Evolutionary conservation across 2,113 vertebrate species (phyloP).

Genomic region (Daboia siamensis): DNA sequence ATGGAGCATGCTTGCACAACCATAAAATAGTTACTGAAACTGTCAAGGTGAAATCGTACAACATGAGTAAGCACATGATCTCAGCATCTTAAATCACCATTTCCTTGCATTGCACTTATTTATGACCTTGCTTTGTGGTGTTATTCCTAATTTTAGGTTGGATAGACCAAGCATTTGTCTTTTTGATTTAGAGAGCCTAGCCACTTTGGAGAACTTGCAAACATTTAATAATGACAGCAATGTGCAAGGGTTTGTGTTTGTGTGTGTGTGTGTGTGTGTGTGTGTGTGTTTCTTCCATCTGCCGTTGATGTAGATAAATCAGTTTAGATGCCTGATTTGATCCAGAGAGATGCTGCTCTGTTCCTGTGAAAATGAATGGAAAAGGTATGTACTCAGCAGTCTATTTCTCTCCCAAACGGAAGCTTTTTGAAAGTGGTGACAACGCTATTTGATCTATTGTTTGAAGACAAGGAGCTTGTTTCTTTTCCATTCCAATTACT

Average conservation of each 20-base stretch:
- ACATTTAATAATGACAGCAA: slow-evolving; percentile 28
- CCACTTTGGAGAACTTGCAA: slow-evolving; percentile 31
- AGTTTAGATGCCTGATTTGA: slow-evolving; percentile 13
- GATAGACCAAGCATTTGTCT: slow-evolving; percentile 6
- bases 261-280: neutral
- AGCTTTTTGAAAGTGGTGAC: neutral
- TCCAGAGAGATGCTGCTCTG: slow-evolving; percentile 9
- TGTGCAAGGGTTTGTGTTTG: neutral
- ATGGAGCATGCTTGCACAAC: slow-evolving; percentile 8
- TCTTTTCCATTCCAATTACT: slow-evolving; percentile 12
- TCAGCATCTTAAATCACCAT: slow-evolving; percentile 8
- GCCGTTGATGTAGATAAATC: slow-evolving; percentile 25
- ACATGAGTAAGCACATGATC: slow-evolving; percentile 27
- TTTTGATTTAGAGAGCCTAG: slow-evolving; percentile 15
- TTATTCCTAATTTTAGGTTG: slow-evolving; percentile 10
- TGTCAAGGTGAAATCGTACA: slow-evolving; percentile 8
- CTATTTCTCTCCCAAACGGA: slow-evolving; percentile 19
- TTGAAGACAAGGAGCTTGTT: slow-evolving; percentile 19
- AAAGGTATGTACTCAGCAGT: neutral
- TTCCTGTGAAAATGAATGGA: slow-evolving; percentile 5
- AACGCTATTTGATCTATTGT: slow-evolving; percentile 14
- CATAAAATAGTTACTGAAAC: slow-evolving; percentile 25
- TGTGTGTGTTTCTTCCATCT: neutral
- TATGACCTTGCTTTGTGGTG: slow-evolving; percentile 15
- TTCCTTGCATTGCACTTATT: slow-evolving; percentile 2